Percentiles rank a stretch among this genome's conserved stretches.
These are phyloP conservation scores for Eudyptes chrysolophus DNA, from an alignment of 2,113 vertebrate species.

Conservation along the genomic window DNA sequence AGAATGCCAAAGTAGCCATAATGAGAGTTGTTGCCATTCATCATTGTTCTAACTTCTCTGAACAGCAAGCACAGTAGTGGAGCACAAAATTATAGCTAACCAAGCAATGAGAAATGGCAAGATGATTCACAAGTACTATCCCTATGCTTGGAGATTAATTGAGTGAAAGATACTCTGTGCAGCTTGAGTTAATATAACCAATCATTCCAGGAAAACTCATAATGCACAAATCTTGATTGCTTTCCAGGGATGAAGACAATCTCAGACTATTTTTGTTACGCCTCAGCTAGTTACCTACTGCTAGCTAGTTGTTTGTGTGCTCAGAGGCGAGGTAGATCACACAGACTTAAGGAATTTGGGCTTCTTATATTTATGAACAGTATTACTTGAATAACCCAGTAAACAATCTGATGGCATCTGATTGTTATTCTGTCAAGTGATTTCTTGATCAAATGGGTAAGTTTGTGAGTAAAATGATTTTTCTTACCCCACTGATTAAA, in stretches of 20 bases:
- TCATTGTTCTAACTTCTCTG: neutral
- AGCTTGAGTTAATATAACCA: neutral
- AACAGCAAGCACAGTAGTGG: neutral
- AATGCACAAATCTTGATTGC: neutral
- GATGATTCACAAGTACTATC: neutral
- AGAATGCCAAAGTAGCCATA: neutral
- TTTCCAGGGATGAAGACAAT: neutral
- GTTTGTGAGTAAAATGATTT: neutral
- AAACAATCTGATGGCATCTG: neutral
- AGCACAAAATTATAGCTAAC: neutral
- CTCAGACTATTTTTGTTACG: neutral
- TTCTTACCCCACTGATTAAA: neutral
- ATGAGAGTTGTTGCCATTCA: neutral
- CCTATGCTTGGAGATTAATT: neutral
- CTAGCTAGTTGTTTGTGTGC: neutral
- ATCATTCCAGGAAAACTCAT: neutral
- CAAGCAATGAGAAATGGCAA: neutral
- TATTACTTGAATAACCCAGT: neutral
- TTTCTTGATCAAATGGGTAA: neutral
- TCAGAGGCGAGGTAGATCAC: neutral
- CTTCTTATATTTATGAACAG: neutral
- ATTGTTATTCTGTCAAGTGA: neutral
- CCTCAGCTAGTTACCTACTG: neutral
- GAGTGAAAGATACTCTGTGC: neutral
- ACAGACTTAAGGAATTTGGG: neutral